Base-by-base conservation (phyloP, 2,113 vertebrate genomes). In the Mormyrus iriodes region DNA sequence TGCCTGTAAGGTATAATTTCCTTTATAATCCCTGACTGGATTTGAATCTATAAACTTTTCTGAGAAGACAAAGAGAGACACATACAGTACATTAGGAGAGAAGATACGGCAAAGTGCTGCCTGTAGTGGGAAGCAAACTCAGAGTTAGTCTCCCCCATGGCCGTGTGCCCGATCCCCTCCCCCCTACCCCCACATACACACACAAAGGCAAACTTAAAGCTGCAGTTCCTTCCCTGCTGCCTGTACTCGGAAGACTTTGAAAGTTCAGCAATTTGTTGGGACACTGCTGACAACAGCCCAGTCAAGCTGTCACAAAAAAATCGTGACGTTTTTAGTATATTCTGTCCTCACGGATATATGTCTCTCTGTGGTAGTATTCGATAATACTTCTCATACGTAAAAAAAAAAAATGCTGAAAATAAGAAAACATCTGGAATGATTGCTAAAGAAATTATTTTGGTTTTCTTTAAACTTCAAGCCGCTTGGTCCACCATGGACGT, bases 221-320 rank as follows among this genome's bases (percentile, higher is more conserved):
- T 19, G 15, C 0, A 5, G 2, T 46, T 4, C 42, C 73, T 86
- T 90, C 90, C 90, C 86, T 86, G 88, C 89, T 89, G 91, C 91
- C 90, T 88, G 65, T 90, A 88, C 85, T 91, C 88, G 92, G 92
- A 93, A 93, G 92, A 93, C 92, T 91, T 84, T 90, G 61, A 90
- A 76, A 84, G 90, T 82, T 48, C 12, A 46, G 21, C 9, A 19
- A 84, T n/a, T 84, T 19, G 6, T 19, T 10, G n/a, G 79, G 79
- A 24, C 42, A 3, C 79, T 21, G 39, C 79, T 83, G 69, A 39
- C 31, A 35, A 17, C 69, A 15, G 35, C 31, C 17, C 31, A 17
- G 69, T 39, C 42, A 46, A 8, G 42, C 42, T 10, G 44, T 84
- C 82, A 48, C 82, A 8, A 42, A 46, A n/a, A 44, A 84, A 44